Conservation (phyloP, 1,140 invertebrate genomes). For the Macrotrachela quadricornifera region DNA sequence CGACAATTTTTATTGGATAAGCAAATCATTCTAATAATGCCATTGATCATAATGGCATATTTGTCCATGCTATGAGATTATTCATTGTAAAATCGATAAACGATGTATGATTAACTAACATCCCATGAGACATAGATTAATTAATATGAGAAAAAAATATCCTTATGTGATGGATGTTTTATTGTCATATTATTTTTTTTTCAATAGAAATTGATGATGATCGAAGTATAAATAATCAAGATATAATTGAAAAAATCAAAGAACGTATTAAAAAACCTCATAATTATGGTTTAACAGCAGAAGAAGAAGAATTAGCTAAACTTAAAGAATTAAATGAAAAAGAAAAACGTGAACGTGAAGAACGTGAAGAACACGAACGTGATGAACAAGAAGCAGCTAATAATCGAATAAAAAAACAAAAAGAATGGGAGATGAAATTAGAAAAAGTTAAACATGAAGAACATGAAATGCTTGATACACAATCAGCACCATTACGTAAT, state of each 20-base stretch:
- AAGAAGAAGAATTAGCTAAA: slow-evolving; percentile 12
- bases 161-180: too few species aligned
- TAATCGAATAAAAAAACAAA: slow-evolving; percentile 29
- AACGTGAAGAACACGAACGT: slow-evolving; percentile 31
- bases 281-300: slow-evolving; percentile 21
- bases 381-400: slow-evolving; percentile 35
- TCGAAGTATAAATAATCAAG: not conserved
- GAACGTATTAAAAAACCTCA: slow-evolving; percentile 21
- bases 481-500: slow-evolving; percentile 43
- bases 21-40: too few species aligned
- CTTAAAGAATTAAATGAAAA: slow-evolving; percentile 12
- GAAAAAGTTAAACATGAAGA: slow-evolving; percentile 46
- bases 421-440: slow-evolving; percentile 35
- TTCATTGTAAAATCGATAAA: too few species aligned
- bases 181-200: too few species aligned
- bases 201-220: slow-evolving; percentile 12
- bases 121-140: too few species aligned
- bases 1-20: too few species aligned
- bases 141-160: too few species aligned
- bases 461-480: slow-evolving; percentile 41
- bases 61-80: too few species aligned
- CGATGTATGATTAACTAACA: too few species aligned
- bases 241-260: slow-evolving; percentile 24
- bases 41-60: too few species aligned
- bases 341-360: slow-evolving; percentile 30